Conservation (phyloP, 2,888 invertebrate species). For the Hirudinaria manillensis region DNA sequence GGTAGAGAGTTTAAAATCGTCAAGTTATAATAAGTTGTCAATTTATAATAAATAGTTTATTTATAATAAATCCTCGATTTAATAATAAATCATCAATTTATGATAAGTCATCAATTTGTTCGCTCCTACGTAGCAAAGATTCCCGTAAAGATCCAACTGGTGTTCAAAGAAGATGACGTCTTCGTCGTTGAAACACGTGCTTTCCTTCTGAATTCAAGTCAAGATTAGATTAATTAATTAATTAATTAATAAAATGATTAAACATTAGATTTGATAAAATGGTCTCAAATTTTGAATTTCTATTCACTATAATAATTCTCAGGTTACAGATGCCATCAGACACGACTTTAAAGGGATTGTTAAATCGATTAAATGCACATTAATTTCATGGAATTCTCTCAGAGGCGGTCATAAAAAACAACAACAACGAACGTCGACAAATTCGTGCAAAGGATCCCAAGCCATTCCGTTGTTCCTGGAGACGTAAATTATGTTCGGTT, state of each 20-base stretch:
- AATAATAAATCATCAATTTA: constrained; percentile 3
- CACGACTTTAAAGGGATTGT: too few species aligned
- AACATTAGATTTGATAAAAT: too few species aligned
- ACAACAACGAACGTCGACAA: constrained; percentile 46
- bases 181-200: constrained; percentile 44
- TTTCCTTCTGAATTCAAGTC: constrained; percentile 31
- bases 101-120: background rate
- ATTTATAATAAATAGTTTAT: background rate
- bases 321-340: too few species aligned
- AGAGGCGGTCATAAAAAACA: background rate
- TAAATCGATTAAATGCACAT: too few species aligned
- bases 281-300: too few species aligned
- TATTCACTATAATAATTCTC: too few species aligned
- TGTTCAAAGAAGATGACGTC: constrained; percentile 51
- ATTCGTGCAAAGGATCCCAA: constrained; percentile 52
- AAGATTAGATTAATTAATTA: background rate
- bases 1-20: background rate
- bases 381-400: too few species aligned
- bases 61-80: background rate
- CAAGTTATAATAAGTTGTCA: background rate
- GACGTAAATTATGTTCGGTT: constrained; percentile 52
- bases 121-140: constrained; percentile 48
- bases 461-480: constrained; percentile 47
- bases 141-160: constrained; percentile 52
- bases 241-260: too few species aligned